Evolutionary conservation across 2,888 invertebrate genomes (phyloP).

Genomic region (Cryptocheilus praepositus): DNA sequence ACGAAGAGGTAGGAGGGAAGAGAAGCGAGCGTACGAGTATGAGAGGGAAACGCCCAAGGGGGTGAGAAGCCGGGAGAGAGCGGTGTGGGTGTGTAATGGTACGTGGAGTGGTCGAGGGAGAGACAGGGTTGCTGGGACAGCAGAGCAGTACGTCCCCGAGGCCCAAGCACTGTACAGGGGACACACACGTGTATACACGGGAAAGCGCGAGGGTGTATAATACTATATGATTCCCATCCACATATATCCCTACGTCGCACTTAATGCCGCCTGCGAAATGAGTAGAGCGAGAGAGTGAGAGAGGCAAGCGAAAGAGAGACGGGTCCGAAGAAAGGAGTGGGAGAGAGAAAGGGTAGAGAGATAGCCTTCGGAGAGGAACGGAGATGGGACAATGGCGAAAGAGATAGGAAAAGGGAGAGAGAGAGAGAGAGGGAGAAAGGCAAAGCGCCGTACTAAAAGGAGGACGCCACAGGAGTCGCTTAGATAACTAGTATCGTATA

Average conservation of each 20-base stretch:
- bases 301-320: slow-evolving; percentile 10
- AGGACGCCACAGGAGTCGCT: slow-evolving; percentile 35
- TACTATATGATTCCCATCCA: slow-evolving; percentile 49
- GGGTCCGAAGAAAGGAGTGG: slow-evolving; percentile 12
- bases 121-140: slow-evolving; percentile 47
- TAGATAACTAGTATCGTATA: slow-evolving; percentile 52
- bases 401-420: slow-evolving; percentile 4
- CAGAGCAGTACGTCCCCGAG: slow-evolving; percentile 49
- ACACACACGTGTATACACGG: slow-evolving; percentile 27
- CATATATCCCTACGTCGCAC: slow-evolving; percentile 54
- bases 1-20: slow-evolving; percentile 14
- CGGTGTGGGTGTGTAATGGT: slow-evolving; percentile 37
- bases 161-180: slow-evolving; percentile 42
- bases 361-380: slow-evolving; percentile 14
- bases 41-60: slow-evolving; percentile 3
- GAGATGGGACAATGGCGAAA: neutral
- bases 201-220: slow-evolving; percentile 22
- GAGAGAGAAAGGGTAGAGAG: slow-evolving; percentile 21
- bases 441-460: slow-evolving; percentile 5
- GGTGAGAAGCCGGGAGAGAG: slow-evolving; percentile 18
- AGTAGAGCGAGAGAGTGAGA: slow-evolving; percentile 40
- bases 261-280: slow-evolving; percentile 59
- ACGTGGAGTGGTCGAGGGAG: slow-evolving; percentile 35
- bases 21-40: slow-evolving; percentile 5
- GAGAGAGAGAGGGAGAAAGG: slow-evolving; percentile 19